phyloP scores from a whole-genome alignment of 2,888 invertebrate genomes.

The Agriopis aurantiaria region DNA sequence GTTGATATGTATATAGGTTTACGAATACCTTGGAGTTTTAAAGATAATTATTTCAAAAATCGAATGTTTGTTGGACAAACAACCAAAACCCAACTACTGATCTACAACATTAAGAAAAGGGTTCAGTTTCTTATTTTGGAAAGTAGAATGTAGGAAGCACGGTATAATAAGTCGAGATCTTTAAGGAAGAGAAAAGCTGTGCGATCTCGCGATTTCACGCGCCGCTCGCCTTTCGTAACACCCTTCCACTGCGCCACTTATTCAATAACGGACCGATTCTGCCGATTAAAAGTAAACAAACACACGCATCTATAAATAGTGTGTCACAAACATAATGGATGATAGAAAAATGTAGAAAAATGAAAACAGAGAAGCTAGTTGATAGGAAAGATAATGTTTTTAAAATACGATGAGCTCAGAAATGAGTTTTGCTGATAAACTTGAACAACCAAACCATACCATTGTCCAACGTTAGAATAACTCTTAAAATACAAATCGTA shows the following conservation, averaged over 20 bases:
- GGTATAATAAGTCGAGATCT: constrained; percentile 42
- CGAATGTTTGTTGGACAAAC: neutral
- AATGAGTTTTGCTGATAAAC: neutral
- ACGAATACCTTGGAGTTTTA: neutral
- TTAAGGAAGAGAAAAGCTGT: constrained; percentile 49
- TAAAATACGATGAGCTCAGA: neutral
- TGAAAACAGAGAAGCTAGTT: neutral
- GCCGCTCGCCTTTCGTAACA: constrained; percentile 66
- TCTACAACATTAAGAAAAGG: constrained; percentile 6
- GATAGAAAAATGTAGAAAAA: neutral
- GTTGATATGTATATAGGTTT: too few species aligned
- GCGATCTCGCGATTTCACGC: constrained; percentile 64
- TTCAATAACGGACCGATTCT: constrained; percentile 30
- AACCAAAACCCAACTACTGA: neutral
- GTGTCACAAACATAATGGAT: neutral
- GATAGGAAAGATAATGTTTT: neutral
- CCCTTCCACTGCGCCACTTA: constrained; percentile 57
- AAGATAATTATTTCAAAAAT: neutral
- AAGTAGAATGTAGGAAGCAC: constrained; percentile 40
- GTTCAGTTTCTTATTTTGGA: constrained; percentile 31
- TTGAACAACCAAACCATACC: too few species aligned
- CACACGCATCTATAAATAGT: constrained; percentile 7
- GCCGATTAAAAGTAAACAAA: constrained; percentile 25
- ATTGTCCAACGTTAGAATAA: too few species aligned
- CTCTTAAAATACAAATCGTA: neutral